A percentile compares a stretch with the other conserved stretches of the same genome.
These are phyloP conservation scores for Stegodyphus mimosarum DNA, from an alignment of 1,140 invertebrate species.

Conservation along the genomic window DNA sequence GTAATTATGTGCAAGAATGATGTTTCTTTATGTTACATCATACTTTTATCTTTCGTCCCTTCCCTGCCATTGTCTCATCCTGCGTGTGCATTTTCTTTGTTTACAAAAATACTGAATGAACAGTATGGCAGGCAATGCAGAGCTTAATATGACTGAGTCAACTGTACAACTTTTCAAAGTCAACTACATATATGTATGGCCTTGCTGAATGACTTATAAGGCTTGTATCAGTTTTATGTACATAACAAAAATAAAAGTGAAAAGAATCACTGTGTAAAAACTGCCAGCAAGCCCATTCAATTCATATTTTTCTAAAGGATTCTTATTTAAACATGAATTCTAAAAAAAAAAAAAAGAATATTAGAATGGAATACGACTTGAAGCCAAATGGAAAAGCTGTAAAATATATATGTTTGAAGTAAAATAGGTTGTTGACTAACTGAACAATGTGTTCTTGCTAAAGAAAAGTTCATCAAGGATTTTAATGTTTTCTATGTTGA, in stretches of 20 bases:
- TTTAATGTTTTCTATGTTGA: conserved; percentile 50
- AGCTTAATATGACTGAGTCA: conserved; percentile 50
- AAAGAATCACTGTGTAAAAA: background rate
- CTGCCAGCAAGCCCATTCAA: conserved; percentile 22
- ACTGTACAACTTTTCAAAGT: conserved; percentile 51
- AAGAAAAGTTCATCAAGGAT: background rate
- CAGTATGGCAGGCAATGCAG: conserved; percentile 54
- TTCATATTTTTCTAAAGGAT: conserved; percentile 52
- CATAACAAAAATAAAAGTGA: conserved; percentile 2
- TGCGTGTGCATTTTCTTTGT: conserved; percentile 20
- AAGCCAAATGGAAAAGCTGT: background rate
- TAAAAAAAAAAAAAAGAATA: background rate
- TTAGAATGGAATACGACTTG: background rate
- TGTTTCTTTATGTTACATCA: conserved; percentile 1
- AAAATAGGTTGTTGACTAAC: background rate
- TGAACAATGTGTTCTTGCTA: background rate
- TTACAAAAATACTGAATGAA: conserved; percentile 18
- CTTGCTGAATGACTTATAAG: conserved; percentile 28
- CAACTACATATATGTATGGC: conserved; percentile 46
- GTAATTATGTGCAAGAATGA: background rate
- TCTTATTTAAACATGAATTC: background rate
- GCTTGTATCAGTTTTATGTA: conserved; percentile 7
- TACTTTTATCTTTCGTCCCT: conserved; percentile 21
- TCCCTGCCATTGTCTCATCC: conserved; percentile 18
- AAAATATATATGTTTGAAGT: background rate